Conservation (phyloP, 2,113 vertebrate genomes). For the Chaetorhynchus papuensis region DNA sequence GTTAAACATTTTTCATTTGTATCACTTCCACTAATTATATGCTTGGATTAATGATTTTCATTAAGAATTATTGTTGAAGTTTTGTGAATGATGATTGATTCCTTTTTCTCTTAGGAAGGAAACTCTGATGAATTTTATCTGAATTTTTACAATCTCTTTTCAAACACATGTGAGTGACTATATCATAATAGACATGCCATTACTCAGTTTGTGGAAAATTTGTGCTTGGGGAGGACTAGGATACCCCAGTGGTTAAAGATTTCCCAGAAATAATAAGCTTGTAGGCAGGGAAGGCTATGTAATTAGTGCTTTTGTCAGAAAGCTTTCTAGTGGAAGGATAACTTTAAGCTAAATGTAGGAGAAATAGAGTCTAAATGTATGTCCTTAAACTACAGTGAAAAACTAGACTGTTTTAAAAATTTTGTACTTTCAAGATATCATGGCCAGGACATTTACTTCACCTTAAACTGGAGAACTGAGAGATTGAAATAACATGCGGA, state of each 20-base stretch:
- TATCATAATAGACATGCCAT: not conserved
- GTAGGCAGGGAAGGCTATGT: not conserved
- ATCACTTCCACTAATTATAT: not conserved
- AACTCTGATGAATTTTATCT: not conserved
- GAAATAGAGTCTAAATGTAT: not conserved
- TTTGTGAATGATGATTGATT: not conserved
- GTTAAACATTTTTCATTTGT: not conserved
- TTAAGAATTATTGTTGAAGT: not conserved
- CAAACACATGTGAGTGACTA: not conserved
- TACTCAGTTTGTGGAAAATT: not conserved
- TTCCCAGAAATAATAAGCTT: constrained; percentile 3
- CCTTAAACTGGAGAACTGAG: not conserved
- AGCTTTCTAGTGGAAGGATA: not conserved
- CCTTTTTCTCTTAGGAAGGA: not conserved
- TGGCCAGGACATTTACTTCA: not conserved
- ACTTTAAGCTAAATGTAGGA: not conserved
- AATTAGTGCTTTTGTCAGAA: not conserved
- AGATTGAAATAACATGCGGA: not conserved
- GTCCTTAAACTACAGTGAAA: not conserved
- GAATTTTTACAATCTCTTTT: not conserved
- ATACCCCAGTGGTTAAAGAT: not conserved
- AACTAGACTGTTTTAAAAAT: not conserved
- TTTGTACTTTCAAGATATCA: not conserved
- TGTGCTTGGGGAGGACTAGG: not conserved
- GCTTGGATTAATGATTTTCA: not conserved